phyloP scores from a whole-genome alignment of 2,888 invertebrate genomes.

The Acrobasis suavella region DNA sequence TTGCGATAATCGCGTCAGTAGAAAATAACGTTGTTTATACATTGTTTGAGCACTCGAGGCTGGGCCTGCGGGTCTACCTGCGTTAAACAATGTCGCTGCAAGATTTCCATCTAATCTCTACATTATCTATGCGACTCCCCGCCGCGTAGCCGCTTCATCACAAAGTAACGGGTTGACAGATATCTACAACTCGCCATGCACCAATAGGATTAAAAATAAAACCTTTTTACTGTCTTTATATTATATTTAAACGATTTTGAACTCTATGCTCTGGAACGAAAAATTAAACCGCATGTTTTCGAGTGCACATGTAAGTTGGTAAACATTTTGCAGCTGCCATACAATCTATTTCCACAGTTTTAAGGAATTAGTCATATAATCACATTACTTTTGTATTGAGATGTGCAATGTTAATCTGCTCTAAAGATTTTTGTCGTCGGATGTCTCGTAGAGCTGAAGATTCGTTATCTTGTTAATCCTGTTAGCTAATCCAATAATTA shows the following conservation, averaged over 20 bases:
- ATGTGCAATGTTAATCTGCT: conserved; percentile 40
- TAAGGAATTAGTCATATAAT: conserved; percentile 70
- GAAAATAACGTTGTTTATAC: conserved; percentile 75
- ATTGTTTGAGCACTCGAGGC: conserved; percentile 67
- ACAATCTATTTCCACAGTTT: conserved; percentile 55
- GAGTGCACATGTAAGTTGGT: conserved; percentile 45
- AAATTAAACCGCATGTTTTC: conserved; percentile 31
- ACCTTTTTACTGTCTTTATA: conserved; percentile 51
- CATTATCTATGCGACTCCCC: conserved; percentile 71
- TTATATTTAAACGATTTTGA: conserved; percentile 48
- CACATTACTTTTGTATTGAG: conserved; percentile 55
- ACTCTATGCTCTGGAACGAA: conserved; percentile 44
- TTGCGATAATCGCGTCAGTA: conserved; percentile 66
- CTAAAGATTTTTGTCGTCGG: conserved; percentile 32
- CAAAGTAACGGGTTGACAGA: conserved; percentile 82
- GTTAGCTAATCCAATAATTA: neutral
- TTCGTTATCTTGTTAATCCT: conserved; percentile 6
- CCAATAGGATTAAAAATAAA: conserved; percentile 75
- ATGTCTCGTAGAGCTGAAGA: neutral
- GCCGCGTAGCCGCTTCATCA: conserved; percentile 70
- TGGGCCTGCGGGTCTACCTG: conserved; percentile 62
- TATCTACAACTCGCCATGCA: conserved; percentile 67
- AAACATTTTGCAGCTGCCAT: conserved; percentile 56
- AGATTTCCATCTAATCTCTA: conserved; percentile 79
- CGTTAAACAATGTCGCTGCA: conserved; percentile 73